Evolutionary conservation across 2,797 vertebrate species (phyloP).

Genomic region (Chromis chromis): DNA sequence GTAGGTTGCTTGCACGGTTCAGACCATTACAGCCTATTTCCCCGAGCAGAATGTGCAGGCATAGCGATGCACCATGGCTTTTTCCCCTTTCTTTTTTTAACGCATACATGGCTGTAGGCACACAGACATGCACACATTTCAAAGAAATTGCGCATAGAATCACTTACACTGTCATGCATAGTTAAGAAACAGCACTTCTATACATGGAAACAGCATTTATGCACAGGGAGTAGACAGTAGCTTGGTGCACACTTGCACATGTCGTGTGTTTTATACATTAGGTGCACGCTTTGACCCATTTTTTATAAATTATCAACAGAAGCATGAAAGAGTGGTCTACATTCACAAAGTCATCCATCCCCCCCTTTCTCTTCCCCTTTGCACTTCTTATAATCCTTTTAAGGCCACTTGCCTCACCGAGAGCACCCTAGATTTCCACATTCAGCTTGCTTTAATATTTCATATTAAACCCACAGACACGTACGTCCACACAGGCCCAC

Average conservation of each 20-base stretch:
- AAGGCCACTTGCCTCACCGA: background rate
- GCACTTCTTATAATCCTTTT: constrained; percentile 20
- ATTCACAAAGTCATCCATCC: constrained; percentile 37
- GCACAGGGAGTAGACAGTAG: background rate
- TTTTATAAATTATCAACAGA: constrained; percentile 57
- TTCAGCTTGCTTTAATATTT: constrained; percentile 20
- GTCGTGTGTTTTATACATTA: constrained; percentile 24
- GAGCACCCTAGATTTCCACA: constrained; percentile 4
- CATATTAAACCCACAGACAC: constrained; percentile 2
- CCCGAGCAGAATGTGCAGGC: constrained; percentile 42
- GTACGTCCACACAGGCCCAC: background rate
- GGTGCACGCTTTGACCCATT: constrained; percentile 65
- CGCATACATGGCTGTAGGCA: constrained; percentile 8
- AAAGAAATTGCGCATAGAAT: constrained; percentile 14
- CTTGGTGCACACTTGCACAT: constrained; percentile 4
- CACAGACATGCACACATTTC: background rate
- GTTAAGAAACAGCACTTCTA: constrained; percentile 20
- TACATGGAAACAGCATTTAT: constrained; percentile 41
- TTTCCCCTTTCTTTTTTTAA: constrained; percentile 9
- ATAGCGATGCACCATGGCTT: constrained; percentile 1
- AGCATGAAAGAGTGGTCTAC: constrained; percentile 47
- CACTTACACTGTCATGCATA: background rate
- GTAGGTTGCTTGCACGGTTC: constrained; percentile 43
- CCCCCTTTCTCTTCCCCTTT: background rate
- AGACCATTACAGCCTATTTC: constrained; percentile 56